phyloP scores from a whole-genome alignment of 2,888 invertebrate species.

The Limnephilus marmoratus region DNA sequence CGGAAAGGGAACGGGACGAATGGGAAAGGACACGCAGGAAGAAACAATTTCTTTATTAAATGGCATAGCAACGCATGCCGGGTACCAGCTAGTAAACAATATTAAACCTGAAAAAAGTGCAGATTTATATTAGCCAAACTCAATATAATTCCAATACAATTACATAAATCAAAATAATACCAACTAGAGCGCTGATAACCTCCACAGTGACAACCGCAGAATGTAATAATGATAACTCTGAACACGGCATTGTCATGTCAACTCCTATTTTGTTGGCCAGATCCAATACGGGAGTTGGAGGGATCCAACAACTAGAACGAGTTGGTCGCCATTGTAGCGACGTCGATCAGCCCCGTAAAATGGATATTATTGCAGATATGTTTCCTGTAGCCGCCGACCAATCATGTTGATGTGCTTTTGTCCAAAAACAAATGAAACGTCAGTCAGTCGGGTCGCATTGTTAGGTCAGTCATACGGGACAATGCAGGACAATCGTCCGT shows the following conservation, averaged over 20 bases:
- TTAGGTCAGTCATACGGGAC: slow-evolving; percentile 37
- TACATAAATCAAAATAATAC: not conserved
- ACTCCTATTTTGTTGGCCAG: not conserved
- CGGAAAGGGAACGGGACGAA: too few species aligned
- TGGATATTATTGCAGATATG: not conserved
- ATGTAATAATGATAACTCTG: not conserved
- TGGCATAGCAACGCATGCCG: too few species aligned
- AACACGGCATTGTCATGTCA: not conserved
- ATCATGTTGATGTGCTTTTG: slow-evolving; percentile 10
- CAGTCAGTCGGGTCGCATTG: slow-evolving; percentile 22
- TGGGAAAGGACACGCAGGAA: too few species aligned
- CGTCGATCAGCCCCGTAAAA: not conserved
- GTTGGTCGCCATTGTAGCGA: not conserved
- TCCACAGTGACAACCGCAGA: not conserved
- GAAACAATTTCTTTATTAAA: too few species aligned
- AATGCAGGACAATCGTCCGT: not conserved
- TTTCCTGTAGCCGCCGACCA: not conserved
- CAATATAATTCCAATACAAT: too few species aligned
- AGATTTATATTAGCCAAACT: too few species aligned
- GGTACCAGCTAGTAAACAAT: too few species aligned
- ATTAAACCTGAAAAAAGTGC: too few species aligned
- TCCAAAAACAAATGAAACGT: slow-evolving; percentile 39
- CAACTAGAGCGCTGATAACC: not conserved
- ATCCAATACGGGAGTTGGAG: not conserved
- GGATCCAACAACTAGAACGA: not conserved